Evolutionary conservation across 2,888 invertebrate genomes (phyloP), one percentile per base, ranked within the genome.

Genomic region (Euphydryas editha): DNA sequence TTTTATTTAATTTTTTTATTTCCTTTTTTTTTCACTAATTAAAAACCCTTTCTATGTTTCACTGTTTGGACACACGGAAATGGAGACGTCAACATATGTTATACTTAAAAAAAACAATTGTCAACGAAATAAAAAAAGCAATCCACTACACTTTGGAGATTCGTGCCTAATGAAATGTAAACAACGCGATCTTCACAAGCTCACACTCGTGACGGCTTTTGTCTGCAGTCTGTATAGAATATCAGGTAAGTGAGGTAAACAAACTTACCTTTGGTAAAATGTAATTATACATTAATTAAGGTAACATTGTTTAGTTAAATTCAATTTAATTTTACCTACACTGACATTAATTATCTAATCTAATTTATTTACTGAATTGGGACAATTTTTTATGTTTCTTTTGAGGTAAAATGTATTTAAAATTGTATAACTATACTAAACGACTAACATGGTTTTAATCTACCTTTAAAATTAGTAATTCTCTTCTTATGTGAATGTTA

Each of bases 81-180:
- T 8, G 30, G 8, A 30, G 6, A 1, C 7, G 17, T 7, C 17
- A 6, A 46, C n/a, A 46, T 17, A 17, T 46, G 17, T 17, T 17
- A 4, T 46, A 7, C 2, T 46, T 17, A 17, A 3, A 0, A 10
- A 46, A 10, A 17, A 39, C 39, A 39, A 39, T 39, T 39, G 39
- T 39, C 8, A 39, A 39, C 15, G 39, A 49, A 21, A 18, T 36
- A 51, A 67, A 62, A 59, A 62, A 47, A 62, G 57, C 55, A 49
- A 51, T 47, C 49, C 37, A 62, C 39, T 62, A 11, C 18, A 42
- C 54, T 51, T 54, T 24, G 42, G 44, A 51, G 51, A 51, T 49
- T 24, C 37, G 42, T 64, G 36, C 18, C 60, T 68, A 64, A 68
- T 64, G 67, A 68, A 64, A 64, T 64, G 59, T 63, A 68, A 68